Evolutionary conservation across 30 jellyfish, hydroid and myxozoan species (phyloP).

Genomic region (Chrysaora quinquecirrha): DNA sequence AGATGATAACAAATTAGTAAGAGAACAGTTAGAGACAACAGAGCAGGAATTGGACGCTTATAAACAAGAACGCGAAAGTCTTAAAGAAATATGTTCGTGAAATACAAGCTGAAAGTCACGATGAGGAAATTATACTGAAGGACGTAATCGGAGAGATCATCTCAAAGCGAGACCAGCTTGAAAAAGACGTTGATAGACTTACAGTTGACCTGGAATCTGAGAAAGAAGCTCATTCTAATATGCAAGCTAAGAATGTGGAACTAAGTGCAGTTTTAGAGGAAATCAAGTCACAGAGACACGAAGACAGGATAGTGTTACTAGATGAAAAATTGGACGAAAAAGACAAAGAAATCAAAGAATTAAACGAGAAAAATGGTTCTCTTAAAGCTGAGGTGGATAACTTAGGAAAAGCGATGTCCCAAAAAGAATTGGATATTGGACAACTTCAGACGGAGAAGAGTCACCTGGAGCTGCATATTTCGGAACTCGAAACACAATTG

Average conservation of each 20-base stretch:
- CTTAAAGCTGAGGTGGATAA: constrained; percentile 18
- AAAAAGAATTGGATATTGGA: constrained; percentile 12
- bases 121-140: constrained; percentile 1
- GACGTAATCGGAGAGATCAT: not conserved
- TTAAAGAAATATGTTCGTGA: not conserved
- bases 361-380: not conserved
- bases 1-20: not conserved
- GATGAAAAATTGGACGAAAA: constrained; percentile 13
- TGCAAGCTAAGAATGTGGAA: constrained; percentile 1
- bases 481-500: constrained; percentile 41
- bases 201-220: not conserved
- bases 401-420: constrained; percentile 3
- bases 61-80: not conserved
- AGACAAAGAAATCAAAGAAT: constrained; percentile 11
- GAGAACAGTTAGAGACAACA: constrained; percentile 8
- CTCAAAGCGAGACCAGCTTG: constrained; percentile 14
- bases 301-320: constrained; percentile 25
- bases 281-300: constrained; percentile 11
- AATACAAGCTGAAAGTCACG: not conserved
- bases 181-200: not conserved
- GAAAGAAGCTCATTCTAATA: constrained; percentile 10
- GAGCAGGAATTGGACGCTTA: not conserved
- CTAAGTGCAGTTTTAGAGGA: constrained; percentile 35
- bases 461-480: constrained; percentile 13
- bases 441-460: constrained; percentile 50